Conservation (phyloP, 2,113 vertebrate genomes). For the human region DNA sequence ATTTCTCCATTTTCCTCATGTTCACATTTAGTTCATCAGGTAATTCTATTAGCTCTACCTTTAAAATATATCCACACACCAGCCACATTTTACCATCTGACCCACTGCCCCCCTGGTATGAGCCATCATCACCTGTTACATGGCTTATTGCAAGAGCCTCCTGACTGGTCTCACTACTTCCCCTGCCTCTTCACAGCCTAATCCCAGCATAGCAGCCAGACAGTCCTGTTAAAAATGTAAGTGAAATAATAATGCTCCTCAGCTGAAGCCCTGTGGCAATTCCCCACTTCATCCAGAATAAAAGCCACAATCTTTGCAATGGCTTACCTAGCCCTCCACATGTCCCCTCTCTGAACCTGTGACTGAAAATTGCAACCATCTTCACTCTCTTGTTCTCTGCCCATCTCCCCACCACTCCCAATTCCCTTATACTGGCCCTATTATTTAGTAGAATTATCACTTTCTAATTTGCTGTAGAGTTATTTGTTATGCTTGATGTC, state of each 20-base stretch:
- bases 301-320: background rate
- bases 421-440: background rate
- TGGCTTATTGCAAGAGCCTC: background rate
- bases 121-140: background rate
- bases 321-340: too few relatives aligned
- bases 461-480: background rate
- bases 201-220: background rate
- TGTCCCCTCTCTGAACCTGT: background rate
- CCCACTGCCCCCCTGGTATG: background rate
- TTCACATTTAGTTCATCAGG: background rate
- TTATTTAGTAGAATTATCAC: background rate
- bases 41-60: background rate
- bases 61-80: background rate
- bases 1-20: background rate
- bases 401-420: too few relatives aligned
- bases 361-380: background rate
- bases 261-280: too few relatives aligned
- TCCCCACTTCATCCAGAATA: background rate
- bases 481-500: background rate
- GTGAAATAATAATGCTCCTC: too few relatives aligned
- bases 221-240: background rate
- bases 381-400: background rate
- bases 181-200: fast-evolving
- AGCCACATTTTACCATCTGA: background rate
- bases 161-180: background rate